These are phyloP conservation scores for Torymus auratus DNA, from an alignment of 2,888 invertebrate species.

Conservation along the genomic window DNA sequence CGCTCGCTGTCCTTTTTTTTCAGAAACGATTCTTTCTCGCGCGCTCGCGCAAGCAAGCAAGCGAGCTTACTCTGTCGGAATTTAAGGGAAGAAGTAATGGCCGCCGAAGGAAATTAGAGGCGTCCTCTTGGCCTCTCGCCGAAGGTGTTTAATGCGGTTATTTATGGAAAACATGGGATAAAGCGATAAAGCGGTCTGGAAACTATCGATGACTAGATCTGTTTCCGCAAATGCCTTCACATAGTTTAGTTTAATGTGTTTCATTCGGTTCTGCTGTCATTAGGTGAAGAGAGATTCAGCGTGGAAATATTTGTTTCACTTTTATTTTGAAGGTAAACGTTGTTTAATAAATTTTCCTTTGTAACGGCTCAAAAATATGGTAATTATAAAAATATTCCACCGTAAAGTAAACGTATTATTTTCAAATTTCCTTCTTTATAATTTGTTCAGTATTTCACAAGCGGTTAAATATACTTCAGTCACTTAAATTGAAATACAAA, in stretches of 20 bases:
- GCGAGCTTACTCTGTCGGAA: constrained; percentile 3
- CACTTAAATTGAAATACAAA: no score
- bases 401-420: neutral
- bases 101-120: constrained; percentile 3
- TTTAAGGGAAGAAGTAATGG: constrained; percentile 26
- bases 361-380: no score
- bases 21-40: constrained; percentile 11
- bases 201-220: no score
- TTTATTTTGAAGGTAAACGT: no score
- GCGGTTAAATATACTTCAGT: no score
- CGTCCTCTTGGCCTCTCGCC: neutral
- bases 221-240: no score
- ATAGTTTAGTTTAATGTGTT: no score
- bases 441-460: no score
- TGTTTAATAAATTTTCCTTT: no score
- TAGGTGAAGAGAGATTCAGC: no score
- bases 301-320: no score
- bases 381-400: neutral
- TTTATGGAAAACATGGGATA: neutral
- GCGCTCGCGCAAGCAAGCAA: neutral
- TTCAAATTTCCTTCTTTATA: neutral
- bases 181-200: neutral
- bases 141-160: neutral
- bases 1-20: neutral
- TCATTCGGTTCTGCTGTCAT: no score